Percentiles rank a stretch among this genome's conserved stretches.
Conservation (phyloP, 2,113 vertebrate genomes). For the Felis catus region F.catus_Fca126_mat1.0 CM031417.1:109981001-109981500, state of each 20-base stretch:
- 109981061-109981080: not conserved
- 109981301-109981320: too few relatives aligned
- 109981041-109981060: not conserved
- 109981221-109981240: too few relatives aligned
- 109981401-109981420: not conserved
- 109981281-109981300: too few relatives aligned
- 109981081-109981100: not conserved
- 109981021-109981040: not conserved
- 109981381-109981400: not conserved
- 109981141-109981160: not conserved
- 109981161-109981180: not conserved
- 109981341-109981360: not conserved
- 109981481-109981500: not conserved
- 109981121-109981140: not conserved
- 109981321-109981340: not conserved
- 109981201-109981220: too few relatives aligned
- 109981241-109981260: too few relatives aligned
- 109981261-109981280: too few relatives aligned
- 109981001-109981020: not conserved
- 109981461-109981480: not conserved
- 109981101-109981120: not conserved
- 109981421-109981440: not conserved
- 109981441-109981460: not conserved
- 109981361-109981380: not conserved
- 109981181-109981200: too few relatives aligned